Base-by-base conservation (phyloP, 2,797 vertebrate genomes). In the Dicrostonyx torquatus region DNA sequence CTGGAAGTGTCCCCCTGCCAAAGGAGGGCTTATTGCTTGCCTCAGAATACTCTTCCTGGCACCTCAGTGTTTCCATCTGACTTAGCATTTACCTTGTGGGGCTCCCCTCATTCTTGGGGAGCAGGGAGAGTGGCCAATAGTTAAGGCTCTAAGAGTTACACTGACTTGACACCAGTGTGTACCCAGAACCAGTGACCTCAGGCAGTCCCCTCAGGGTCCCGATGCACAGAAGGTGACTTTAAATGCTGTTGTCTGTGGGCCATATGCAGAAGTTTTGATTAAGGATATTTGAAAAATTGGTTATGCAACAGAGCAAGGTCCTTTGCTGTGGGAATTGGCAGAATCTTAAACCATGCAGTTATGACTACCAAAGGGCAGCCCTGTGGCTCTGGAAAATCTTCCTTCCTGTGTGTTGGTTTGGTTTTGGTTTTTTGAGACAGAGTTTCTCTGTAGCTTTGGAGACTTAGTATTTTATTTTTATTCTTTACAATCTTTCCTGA, bases 81-180 rank as follows among this genome's bases (percentile, higher is more conserved):
- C 75, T 29, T 66, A 24, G 8, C 50, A 14, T 90, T 37, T 37
- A 13, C 15, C 86, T 22, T 26, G 53, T 37, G 66, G 31, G 70
- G 34, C 40, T 94, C 78, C 2, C 40, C 34, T 75, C 3, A 10
- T 37, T 62, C 75, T 12, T 26, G 37, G 73, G n/a, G 29, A 37
- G 15, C 0, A 2, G 26, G 15, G 73, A 20, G 60, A 73, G 15
- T 37, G 24, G 60, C 40, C 12, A 2, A 26, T 40, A 43, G 37
- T 58, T 1, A 7, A 70, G 72, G n/a, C 89, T 94, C 50, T 60
- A 24, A 55, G 85, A 70, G 68, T 82, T 43, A 9, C 6, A 2
- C 48, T 68, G 15, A 40, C 55, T 34, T 4, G 29, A 12, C 29
- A 18, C 2, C 4, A 6, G 15, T 0, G 2, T 13, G 4, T 0